Conservation (phyloP, 2,797 vertebrate species). For the Holocentrus rufus region DNA sequence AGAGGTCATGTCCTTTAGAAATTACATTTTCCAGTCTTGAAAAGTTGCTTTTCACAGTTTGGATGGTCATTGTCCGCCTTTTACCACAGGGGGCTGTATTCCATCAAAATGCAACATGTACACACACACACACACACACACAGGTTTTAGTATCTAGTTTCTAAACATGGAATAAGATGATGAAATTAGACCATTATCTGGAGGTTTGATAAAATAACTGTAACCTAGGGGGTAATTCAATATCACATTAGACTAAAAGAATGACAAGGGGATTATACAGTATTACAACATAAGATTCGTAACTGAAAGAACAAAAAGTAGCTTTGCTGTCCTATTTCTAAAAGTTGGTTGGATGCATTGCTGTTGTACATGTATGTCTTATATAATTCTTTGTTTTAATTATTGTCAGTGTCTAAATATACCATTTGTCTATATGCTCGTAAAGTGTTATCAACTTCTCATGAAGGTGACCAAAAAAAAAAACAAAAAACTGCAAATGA, state of each 20-base stretch:
- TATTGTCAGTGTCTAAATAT: not conserved
- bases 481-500: not conserved
- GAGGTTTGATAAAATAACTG: not conserved
- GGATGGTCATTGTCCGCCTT: not conserved
- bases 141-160: not conserved
- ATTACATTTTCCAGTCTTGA: no score
- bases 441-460: conserved; percentile 54
- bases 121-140: no score
- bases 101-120: not conserved
- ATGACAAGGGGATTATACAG: not conserved
- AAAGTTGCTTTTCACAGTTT: no score
- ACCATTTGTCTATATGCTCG: conserved; percentile 7
- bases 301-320: not conserved
- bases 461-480: conserved; percentile 39
- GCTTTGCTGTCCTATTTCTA: not conserved
- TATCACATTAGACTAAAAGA: not conserved
- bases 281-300: not conserved
- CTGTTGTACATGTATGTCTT: no score
- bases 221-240: not conserved
- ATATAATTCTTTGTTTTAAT: no score
- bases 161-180: not conserved
- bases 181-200: not conserved
- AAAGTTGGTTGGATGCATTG: not conserved
- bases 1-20: no score
- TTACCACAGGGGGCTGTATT: conserved; percentile 37